phyloP scores from a whole-genome alignment of 1,140 invertebrate species.

The Diachasma alloeum region DNA sequence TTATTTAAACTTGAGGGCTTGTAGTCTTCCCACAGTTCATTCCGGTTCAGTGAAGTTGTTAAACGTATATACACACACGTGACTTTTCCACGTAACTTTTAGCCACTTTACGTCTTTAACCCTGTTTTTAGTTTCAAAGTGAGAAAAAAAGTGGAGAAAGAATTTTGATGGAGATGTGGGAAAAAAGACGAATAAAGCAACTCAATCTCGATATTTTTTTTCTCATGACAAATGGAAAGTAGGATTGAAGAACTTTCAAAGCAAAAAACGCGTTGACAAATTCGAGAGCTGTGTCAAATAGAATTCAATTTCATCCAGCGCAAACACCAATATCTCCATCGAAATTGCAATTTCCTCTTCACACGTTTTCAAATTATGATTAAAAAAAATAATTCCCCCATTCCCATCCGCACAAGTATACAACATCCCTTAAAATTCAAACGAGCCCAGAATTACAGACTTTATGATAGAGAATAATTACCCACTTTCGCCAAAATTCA shows the following conservation, averaged over 20 bases:
- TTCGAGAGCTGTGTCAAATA: background rate
- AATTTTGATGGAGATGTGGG: background rate
- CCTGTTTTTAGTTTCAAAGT: background rate
- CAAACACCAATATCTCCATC: background rate
- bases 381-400: too few relatives aligned
- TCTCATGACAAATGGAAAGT: background rate
- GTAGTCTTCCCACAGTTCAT: background rate
- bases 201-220: background rate
- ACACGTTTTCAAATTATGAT: background rate
- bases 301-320: too few relatives aligned
- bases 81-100: background rate
- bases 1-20: background rate
- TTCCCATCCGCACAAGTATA: too few relatives aligned
- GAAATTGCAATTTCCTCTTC: background rate
- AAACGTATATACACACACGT: background rate
- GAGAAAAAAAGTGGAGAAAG: background rate
- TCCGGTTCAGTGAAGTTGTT: background rate
- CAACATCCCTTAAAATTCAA: too few relatives aligned
- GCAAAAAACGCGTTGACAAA: background rate
- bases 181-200: background rate
- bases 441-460: background rate
- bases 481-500: background rate
- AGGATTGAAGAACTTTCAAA: background rate
- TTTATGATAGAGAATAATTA: background rate
- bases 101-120: background rate